Percentiles rank a stretch among this genome's conserved stretches.
These are phyloP conservation scores for Cinclus cinclus DNA, from an alignment of 2,113 vertebrate species.

Conservation along the genomic window DNA sequence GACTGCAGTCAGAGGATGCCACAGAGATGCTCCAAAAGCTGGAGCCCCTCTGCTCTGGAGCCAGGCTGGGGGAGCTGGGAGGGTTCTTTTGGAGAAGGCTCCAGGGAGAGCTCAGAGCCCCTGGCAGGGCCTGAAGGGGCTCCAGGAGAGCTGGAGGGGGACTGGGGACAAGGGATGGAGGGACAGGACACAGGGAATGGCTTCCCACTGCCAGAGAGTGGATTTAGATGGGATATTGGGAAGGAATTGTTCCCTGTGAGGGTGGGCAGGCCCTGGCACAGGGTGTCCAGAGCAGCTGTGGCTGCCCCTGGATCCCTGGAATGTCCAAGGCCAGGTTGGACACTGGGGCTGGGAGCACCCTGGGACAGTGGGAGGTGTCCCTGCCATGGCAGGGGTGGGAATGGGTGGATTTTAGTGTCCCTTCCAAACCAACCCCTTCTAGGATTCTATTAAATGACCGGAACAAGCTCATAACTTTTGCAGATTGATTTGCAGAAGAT, in stretches of 20 bases:
- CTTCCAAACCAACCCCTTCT: not conserved
- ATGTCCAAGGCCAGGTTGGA: not conserved
- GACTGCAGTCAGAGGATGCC: not conserved
- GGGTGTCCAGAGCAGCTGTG: not conserved
- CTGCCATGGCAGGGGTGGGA: not conserved
- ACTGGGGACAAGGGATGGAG: not conserved
- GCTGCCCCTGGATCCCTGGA: not conserved
- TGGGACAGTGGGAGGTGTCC: not conserved
- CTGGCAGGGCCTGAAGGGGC: accelerated
- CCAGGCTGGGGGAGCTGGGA: not conserved
- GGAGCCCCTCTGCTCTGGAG: not conserved
- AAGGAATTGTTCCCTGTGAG: accelerated
- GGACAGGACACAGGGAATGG: not conserved
- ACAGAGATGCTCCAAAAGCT: not conserved
- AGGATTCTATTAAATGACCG: not conserved
- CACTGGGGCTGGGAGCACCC: accelerated
- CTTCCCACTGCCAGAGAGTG: not conserved
- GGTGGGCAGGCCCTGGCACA: accelerated
- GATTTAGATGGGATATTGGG: not conserved
- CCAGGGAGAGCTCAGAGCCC: not conserved
- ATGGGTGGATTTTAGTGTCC: accelerated
- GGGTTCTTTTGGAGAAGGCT: not conserved
- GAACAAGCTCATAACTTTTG: not conserved
- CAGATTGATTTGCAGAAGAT: accelerated
- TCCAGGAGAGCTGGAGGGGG: not conserved